Percentiles rank a stretch among this genome's conserved stretches.
These are phyloP conservation scores for Lordiphosa fenestrarum DNA, from an alignment of 2,888 invertebrate genomes.

Conservation along the genomic window DNA sequence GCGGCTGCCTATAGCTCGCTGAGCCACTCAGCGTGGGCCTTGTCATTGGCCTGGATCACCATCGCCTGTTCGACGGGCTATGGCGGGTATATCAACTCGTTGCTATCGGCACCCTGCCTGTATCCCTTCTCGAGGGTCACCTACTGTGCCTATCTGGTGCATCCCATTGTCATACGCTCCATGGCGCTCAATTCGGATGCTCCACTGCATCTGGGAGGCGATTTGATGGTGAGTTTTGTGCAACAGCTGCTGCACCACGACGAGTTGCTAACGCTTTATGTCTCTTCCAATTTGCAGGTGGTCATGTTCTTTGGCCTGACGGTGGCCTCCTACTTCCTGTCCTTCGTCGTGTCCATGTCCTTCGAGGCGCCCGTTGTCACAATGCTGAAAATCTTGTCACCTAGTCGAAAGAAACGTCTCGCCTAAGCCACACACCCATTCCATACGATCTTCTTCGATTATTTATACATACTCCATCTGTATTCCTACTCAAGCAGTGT, in stretches of 20 bases:
- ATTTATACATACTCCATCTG: constrained; percentile 51
- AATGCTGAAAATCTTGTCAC: constrained; percentile 87
- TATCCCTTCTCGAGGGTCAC: constrained; percentile 93
- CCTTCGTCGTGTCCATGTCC: constrained; percentile 89
- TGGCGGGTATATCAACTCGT: constrained; percentile 88
- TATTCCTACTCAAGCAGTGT: constrained; percentile 33
- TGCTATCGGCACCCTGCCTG: constrained; percentile 88
- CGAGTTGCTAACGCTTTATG: not conserved
- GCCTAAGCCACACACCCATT: constrained; percentile 50
- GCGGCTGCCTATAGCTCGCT: constrained; percentile 90
- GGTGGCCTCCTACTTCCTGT: constrained; percentile 88
- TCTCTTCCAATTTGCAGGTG: constrained; percentile 81
- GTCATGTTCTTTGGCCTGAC: constrained; percentile 90
- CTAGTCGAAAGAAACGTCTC: constrained; percentile 81
- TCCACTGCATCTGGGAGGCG: constrained; percentile 89
- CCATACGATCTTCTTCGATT: constrained; percentile 27
- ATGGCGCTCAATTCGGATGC: constrained; percentile 91
- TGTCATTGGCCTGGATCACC: constrained; percentile 90
- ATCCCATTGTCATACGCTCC: constrained; percentile 90
- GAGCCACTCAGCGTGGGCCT: constrained; percentile 91
- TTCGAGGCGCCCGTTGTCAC: constrained; percentile 93
- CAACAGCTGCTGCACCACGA: not conserved
- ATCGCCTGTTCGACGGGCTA: constrained; percentile 92
- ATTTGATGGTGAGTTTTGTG: constrained; percentile 85
- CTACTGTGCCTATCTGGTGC: constrained; percentile 92